phyloP scores from a whole-genome alignment of 2,113 vertebrate genomes.

The Stercorarius parasiticus region DNA sequence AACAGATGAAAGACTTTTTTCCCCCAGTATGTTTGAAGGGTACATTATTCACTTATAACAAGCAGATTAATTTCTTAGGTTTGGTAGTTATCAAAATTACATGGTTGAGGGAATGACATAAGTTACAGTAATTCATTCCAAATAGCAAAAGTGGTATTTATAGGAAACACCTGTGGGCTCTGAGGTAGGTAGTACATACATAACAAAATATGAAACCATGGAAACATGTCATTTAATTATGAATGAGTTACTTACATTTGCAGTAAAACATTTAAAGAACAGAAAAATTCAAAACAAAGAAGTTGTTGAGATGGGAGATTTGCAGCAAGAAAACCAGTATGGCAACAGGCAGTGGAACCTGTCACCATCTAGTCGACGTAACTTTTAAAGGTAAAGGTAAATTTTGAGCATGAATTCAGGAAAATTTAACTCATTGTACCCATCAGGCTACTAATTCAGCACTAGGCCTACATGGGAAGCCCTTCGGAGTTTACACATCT shows the following conservation, averaged over 20 bases:
- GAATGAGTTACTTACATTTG: not conserved
- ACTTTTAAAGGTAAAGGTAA: not conserved
- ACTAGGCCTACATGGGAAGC: fast-evolving
- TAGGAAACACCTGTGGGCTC: not conserved
- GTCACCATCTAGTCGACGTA: fast-evolving
- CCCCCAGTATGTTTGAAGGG: not conserved
- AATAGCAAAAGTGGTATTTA: not conserved
- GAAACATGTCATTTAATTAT: not conserved
- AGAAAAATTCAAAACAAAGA: not conserved
- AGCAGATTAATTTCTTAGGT: not conserved
- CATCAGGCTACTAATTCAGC: fast-evolving
- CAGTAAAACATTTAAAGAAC: not conserved
- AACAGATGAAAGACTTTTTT: not conserved
- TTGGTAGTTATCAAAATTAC: not conserved
- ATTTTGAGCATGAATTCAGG: not conserved
- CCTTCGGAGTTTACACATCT: not conserved
- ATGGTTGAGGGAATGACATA: not conserved
- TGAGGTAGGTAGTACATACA: not conserved
- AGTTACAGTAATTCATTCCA: not conserved
- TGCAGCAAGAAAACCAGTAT: not conserved
- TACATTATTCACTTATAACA: not conserved
- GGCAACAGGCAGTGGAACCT: not conserved
- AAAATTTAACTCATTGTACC: too few species aligned
- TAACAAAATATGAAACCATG: not conserved
- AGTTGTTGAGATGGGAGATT: not conserved